Percentiles rank a stretch among this genome's conserved stretches.
Conservation (phyloP, 30 jellyfish, hydroid and myxozoan genomes). For the Rhopilema esculentum region DNA sequence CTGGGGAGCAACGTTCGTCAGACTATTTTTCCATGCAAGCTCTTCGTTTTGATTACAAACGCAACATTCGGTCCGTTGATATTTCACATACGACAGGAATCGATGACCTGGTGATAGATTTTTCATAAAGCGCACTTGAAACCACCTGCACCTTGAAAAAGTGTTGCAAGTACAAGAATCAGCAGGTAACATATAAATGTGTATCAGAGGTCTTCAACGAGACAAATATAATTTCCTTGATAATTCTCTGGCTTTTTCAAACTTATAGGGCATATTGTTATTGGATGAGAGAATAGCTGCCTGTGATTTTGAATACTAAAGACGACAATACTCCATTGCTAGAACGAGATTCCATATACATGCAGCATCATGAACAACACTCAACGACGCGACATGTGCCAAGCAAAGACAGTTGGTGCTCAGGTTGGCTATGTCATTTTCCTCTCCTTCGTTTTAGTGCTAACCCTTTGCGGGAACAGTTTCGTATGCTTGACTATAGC, state of each 20-base stretch:
- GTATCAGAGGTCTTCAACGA: not conserved
- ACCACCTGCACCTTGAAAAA: not conserved
- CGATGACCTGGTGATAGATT: too few relatives aligned
- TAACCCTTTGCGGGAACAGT: constrained; percentile 77
- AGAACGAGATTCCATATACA: not conserved
- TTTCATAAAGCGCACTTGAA: not conserved
- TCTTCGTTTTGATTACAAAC: too few relatives aligned
- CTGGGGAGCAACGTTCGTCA: too few relatives aligned
- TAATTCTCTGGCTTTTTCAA: not conserved
- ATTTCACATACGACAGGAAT: too few relatives aligned
- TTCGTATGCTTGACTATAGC: constrained; percentile 70
- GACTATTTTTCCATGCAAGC: too few relatives aligned
- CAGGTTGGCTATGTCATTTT: constrained; percentile 59
- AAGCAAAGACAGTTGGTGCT: constrained; percentile 17
- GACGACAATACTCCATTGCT: too few relatives aligned
- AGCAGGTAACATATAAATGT: not conserved
- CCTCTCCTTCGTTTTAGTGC: constrained; percentile 54
- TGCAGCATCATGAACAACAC: not conserved
- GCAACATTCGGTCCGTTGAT: too few relatives aligned
- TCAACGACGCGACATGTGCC: constrained; percentile 13
- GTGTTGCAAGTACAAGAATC: too few relatives aligned
- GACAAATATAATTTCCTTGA: not conserved
- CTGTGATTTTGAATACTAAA: too few relatives aligned
- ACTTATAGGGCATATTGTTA: not conserved
- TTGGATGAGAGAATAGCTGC: not conserved